Evolutionary conservation across 2,888 invertebrate species (phyloP).

Genomic region (Punctoribates punctum): DNA sequence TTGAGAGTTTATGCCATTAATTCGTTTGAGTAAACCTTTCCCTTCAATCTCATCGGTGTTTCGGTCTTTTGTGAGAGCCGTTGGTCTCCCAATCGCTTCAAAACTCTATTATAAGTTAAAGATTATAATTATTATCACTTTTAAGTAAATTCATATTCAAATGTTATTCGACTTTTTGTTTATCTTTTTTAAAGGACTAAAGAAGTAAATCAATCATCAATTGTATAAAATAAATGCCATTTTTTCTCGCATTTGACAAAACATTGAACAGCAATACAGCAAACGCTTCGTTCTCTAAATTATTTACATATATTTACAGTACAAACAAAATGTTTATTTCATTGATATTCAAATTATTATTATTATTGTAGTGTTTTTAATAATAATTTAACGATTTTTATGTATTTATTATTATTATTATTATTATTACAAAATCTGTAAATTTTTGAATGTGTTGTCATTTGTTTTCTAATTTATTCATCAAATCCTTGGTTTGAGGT

Average conservation of each 20-base stretch:
- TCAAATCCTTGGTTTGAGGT: not conserved
- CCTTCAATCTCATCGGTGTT: not conserved
- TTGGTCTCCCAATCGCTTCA: not conserved
- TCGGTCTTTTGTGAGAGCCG: not conserved
- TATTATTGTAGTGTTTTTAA: constrained; percentile 3
- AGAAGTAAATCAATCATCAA: constrained; percentile 6
- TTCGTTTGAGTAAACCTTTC: too few relatives aligned
- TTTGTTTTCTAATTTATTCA: not conserved
- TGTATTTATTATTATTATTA: not conserved
- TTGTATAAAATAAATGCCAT: not conserved
- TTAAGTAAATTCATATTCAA: not conserved
- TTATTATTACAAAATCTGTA: not conserved
- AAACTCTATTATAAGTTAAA: not conserved
- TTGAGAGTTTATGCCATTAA: too few relatives aligned
- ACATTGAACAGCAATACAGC: not conserved
- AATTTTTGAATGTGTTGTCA: not conserved
- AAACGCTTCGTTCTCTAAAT: not conserved
- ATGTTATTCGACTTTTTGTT: not conserved
- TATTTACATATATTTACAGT: not conserved
- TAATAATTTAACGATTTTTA: not conserved
- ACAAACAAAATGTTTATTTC: not conserved
- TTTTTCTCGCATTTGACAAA: not conserved
- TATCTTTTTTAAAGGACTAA: not conserved
- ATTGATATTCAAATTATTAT: not conserved
- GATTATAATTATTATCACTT: not conserved